These are phyloP conservation scores for Garra rufa DNA, from an alignment of 2,113 vertebrate species.

Conservation along the genomic window DNA sequence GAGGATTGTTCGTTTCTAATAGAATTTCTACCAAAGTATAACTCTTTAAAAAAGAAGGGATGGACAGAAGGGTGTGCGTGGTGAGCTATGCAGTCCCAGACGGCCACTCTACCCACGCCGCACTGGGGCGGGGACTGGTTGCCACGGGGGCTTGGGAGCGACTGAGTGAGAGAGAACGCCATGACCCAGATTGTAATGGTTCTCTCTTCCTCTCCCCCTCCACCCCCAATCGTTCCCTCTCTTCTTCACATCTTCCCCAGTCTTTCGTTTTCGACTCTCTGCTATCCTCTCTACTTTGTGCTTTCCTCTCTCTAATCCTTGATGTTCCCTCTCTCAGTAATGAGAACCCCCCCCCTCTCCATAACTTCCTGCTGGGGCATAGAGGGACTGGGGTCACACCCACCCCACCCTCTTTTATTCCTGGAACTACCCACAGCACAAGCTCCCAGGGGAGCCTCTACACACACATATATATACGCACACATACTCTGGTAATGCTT, in stretches of 20 bases:
- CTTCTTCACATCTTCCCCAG: not conserved
- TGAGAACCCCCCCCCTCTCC: conserved; percentile 53
- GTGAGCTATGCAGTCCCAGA: conserved; percentile 49
- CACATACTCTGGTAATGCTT: conserved; percentile 49
- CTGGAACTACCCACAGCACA: conserved; percentile 64
- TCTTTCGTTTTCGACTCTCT: conserved; percentile 28
- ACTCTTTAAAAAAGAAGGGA: conserved; percentile 20
- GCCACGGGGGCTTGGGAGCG: conserved; percentile 51
- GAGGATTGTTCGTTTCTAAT: not conserved
- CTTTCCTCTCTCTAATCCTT: conserved; percentile 56
- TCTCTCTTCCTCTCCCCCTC: conserved; percentile 7
- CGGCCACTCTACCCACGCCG: conserved; percentile 51
- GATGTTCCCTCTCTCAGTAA: conserved; percentile 49
- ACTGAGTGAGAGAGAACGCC: conserved; percentile 63
- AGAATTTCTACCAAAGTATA: not conserved
- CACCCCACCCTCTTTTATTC: conserved; percentile 76
- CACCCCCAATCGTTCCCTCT: conserved; percentile 19
- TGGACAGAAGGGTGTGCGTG: conserved; percentile 34
- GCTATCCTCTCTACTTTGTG: conserved; percentile 6
- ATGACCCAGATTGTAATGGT: conserved; percentile 76
- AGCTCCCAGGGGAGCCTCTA: conserved; percentile 42
- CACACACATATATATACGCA: conserved; percentile 28
- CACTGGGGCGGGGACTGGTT: conserved; percentile 48
- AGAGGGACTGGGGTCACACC: conserved; percentile 73
- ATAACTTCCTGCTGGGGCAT: conserved; percentile 74